Conservation (phyloP, 2,797 vertebrate species). For the Semotilus atromaculatus region DNA sequence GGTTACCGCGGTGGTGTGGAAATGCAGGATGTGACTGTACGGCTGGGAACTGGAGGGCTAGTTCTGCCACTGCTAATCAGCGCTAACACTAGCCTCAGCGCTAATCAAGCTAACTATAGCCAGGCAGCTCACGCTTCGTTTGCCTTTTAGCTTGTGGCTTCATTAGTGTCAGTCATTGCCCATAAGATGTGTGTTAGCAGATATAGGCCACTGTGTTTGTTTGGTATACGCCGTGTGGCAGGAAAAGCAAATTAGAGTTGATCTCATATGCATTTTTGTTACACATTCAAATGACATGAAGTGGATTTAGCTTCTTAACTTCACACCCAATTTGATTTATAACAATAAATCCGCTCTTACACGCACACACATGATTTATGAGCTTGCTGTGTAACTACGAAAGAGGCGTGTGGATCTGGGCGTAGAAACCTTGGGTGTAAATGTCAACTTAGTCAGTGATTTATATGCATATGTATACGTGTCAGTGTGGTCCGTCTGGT, state of each 20-base stretch:
- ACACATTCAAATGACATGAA: background rate
- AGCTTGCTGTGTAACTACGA: background rate
- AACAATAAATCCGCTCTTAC: background rate
- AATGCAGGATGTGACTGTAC: slow-evolving; percentile 39
- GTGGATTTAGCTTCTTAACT: background rate
- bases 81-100: slow-evolving; percentile 30
- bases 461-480: slow-evolving; percentile 38
- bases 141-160: slow-evolving; percentile 45
- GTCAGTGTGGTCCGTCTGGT: slow-evolving; percentile 44
- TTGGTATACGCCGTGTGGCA: background rate
- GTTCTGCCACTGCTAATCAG: slow-evolving; percentile 53
- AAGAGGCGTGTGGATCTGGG: background rate
- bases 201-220: background rate
- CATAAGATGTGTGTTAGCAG: slow-evolving; percentile 20
- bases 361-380: slow-evolving; percentile 24
- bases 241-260: background rate
- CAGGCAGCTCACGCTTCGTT: slow-evolving; percentile 18
- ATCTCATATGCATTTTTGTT: slow-evolving; percentile 9
- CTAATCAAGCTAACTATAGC: slow-evolving; percentile 53
- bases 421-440: slow-evolving; percentile 18
- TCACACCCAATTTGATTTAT: slow-evolving; percentile 16
- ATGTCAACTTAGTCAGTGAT: slow-evolving; percentile 39
- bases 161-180: slow-evolving; percentile 37
- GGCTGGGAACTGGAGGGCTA: slow-evolving; percentile 33
- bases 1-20: slow-evolving; percentile 10